Base-by-base conservation (phyloP, 2,797 vertebrate genomes). In the Tenualosa ilisha region DNA sequence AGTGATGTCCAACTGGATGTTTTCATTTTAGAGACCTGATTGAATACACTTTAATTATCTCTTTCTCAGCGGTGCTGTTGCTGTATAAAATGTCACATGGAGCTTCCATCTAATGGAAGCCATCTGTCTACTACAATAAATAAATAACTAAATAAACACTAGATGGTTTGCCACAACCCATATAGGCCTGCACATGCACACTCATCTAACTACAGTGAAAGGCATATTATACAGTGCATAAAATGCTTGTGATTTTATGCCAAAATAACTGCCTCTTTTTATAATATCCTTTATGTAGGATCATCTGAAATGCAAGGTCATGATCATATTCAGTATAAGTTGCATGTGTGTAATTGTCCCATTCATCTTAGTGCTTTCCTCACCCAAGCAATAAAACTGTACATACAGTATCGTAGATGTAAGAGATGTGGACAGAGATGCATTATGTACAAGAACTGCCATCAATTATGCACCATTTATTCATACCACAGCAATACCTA, bases 391-490 rank as follows among this genome's bases (percentile, higher is more conserved):
- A 82, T 72, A 82, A 83, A 75, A 75, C 68, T 91, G 89, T 87
- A 43, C 89, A 89, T 90, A 85, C 68, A 20, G 68, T 75, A 75
- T 43, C 37, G 31, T 43, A 20, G 68, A 40, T 75, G 31, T 75
- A 43, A 75, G 37, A 75, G 68, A 75, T 75, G 68, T 75, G 85
- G 91, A 93, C 89, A 87, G 88, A 85, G 87, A 92, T 90, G 88
- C 93, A 94, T 93, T 91, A 94, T 93, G 91, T 91, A 94, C 84
- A 84, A 88, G 91, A 87, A 84, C 88, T 26, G 81, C 53, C 89
- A 92, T 95, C 92, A 93, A 92, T 95, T 94, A 94, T 93, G 91
- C 91, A 93, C 92, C 89, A 87, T 94, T 95, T 93, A 94, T 94
- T 93, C 93, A 91, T 92, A 89, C 91, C 89, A 90, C 91, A 91